phyloP scores from a whole-genome alignment of 2,113 vertebrate species.

The Syrrhaptes paradoxus region DNA sequence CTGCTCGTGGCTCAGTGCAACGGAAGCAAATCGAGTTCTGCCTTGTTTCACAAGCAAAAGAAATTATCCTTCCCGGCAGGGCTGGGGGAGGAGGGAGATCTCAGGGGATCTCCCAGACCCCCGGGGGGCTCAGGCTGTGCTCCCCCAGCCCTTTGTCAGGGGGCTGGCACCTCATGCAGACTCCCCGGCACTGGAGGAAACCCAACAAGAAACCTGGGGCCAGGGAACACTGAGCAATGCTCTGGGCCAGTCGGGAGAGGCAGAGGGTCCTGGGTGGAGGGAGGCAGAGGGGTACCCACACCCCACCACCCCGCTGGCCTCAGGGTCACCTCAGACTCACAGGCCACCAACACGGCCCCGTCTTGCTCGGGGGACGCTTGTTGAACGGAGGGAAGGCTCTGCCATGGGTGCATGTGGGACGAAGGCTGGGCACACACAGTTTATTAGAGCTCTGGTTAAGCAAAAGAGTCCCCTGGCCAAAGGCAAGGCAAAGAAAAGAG shows the following conservation, averaged over 20 bases:
- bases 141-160: not conserved
- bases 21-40: not conserved
- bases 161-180: not conserved
- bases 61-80: not conserved
- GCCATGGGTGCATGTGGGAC: rapidly evolving
- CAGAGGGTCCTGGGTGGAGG: rapidly evolving
- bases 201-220: not conserved
- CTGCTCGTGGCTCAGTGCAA: rapidly evolving
- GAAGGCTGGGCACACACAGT: not conserved
- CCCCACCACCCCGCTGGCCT: not conserved
- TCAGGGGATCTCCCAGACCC: not conserved
- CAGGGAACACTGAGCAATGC: not conserved
- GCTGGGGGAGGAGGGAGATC: not conserved
- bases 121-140: rapidly evolving
- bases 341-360: rapidly evolving
- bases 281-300: not conserved
- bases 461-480: not conserved
- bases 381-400: not conserved
- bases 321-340: rapidly evolving
- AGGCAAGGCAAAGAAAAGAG: not conserved
- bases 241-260: not conserved
- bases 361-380: rapidly evolving
- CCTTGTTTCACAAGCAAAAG: not conserved
- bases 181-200: not conserved
- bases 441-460: conserved; percentile 40